A percentile compares a stretch with the other conserved stretches of the same genome.
Evolutionary conservation across 1,140 invertebrate species (phyloP).

Genomic region (Armadillidium nasatum): DNA sequence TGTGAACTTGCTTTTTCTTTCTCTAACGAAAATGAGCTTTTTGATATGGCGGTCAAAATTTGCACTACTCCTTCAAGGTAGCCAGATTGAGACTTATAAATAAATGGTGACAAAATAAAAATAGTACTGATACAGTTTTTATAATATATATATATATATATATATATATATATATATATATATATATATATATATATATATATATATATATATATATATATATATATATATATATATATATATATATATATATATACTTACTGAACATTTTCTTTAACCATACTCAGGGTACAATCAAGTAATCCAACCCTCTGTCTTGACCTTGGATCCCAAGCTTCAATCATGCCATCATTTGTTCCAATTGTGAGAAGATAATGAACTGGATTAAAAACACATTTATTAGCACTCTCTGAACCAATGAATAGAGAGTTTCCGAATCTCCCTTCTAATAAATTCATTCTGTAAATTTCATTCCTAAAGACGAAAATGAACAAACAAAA

Average conservation of each 20-base stretch:
- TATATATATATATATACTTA: conserved; percentile 13
- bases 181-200: too few relatives aligned
- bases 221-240: too few relatives aligned
- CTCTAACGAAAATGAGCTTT: too few relatives aligned
- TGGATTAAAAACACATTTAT: conserved; percentile 82
- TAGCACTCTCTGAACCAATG: conserved; percentile 70
- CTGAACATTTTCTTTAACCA: conserved; percentile 27
- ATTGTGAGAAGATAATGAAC: conserved; percentile 78
- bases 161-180: too few relatives aligned
- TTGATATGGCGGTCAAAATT: too few relatives aligned
- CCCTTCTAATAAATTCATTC: conserved; percentile 92
- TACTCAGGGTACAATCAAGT: conserved; percentile 66
- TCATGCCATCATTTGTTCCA: conserved; percentile 84
- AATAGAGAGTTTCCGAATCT: conserved; percentile 81
- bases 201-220: too few relatives aligned
- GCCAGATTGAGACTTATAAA: too few relatives aligned
- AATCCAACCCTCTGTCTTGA: conserved; percentile 66
- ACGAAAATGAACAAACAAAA: conserved; percentile 27
- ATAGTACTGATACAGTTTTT: too few relatives aligned
- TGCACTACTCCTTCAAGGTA: too few relatives aligned
- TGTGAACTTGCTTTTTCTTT: too few relatives aligned
- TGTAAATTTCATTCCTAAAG: conserved; percentile 78
- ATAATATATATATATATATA: too few relatives aligned
- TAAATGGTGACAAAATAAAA: too few relatives aligned
- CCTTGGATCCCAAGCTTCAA: conserved; percentile 95